Evolutionary conservation across 2,113 vertebrate genomes (phyloP).

Genomic region (Ia io): DNA sequence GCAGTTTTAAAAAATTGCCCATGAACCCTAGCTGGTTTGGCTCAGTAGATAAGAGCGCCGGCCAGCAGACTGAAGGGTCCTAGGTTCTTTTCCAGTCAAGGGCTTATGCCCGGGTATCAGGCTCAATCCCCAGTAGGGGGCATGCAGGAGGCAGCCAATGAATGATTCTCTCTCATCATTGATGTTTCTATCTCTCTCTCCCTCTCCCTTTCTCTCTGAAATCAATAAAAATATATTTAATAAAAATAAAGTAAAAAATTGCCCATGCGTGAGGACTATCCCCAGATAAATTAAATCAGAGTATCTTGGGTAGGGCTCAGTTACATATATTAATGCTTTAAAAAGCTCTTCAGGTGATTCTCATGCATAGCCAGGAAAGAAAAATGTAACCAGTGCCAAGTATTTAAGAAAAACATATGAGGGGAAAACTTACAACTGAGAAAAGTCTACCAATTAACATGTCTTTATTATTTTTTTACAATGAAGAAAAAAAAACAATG

Average conservation of each 20-base stretch:
- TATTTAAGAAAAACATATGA: slow-evolving; percentile 23
- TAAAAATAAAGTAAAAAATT: neutral
- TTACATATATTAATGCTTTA: neutral
- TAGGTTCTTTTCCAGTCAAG: too few relatives aligned
- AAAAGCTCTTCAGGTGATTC: neutral
- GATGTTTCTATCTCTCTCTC: too few relatives aligned
- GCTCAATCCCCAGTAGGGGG: too few relatives aligned
- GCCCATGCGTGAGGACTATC: neutral
- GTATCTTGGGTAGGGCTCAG: neutral
- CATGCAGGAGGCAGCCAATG: too few relatives aligned
- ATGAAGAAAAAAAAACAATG: neutral
- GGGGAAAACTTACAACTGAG: neutral
- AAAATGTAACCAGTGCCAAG: neutral
- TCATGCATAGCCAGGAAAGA: neutral
- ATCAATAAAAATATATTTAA: too few relatives aligned
- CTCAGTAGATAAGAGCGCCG: too few relatives aligned
- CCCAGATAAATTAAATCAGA: slow-evolving; percentile 15
- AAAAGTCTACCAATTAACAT: slow-evolving; percentile 16
- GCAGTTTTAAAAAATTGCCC: neutral
- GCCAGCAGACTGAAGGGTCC: too few relatives aligned
- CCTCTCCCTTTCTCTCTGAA: too few relatives aligned
- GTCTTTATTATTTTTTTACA: neutral
- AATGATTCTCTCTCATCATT: too few relatives aligned
- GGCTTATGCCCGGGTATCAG: too few relatives aligned
- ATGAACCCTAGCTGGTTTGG: too few relatives aligned